Base-by-base conservation (phyloP, 2,113 vertebrate genomes). In the Synchiropus splendidus region DNA sequence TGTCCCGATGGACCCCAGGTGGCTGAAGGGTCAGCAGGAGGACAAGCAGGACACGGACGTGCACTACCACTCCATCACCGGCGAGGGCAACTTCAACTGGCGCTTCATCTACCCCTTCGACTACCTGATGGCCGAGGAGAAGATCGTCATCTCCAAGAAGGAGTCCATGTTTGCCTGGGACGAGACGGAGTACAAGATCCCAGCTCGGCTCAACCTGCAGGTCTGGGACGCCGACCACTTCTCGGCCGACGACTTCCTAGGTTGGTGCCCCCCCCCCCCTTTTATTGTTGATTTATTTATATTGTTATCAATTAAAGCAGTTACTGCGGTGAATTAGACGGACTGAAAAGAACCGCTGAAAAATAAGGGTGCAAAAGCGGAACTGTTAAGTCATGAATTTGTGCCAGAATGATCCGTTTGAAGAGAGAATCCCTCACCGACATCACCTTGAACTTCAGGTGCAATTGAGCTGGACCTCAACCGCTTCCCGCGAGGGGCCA, bases 151-250 rank as follows among this genome's bases (percentile, higher is more conserved):
- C 83, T 98, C 95, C 43, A 98, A 92, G 77, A 99, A 97, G 60
- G 95, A 97, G 75, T 98, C 94, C 53, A 92, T 99, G 91, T 98
- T 99, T 65, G 96, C 95, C 31, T 99, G 95, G 95, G 95, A 99
- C 1, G 94, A 99, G 81, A 99, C 95, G 0, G 91, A 98, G 54
- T 98, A 99, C 81, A 98, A 98, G 84, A 98, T 97, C 61, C 95
- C 95, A 0, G 89, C 93, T 1, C 86, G 95, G 6, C 91, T 99
- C 34, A 97, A 92, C 1, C 80, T 98, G 54, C 95, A 99, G 85
- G 94, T 99, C 69, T 99, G 94, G 95, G 95, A 99, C 0, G 93
- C 95, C 0, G 95, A 99, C 61, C 94, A 98, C 74, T 99, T 99
- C 83, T 99, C 94, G 0, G 92, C 95, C 0, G 95, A 99, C 0